Percentiles rank a stretch among this genome's conserved stretches.
These are phyloP conservation scores for Nephotettix cincticeps DNA, from an alignment of 1,140 invertebrate species.

Conservation along the genomic window DNA sequence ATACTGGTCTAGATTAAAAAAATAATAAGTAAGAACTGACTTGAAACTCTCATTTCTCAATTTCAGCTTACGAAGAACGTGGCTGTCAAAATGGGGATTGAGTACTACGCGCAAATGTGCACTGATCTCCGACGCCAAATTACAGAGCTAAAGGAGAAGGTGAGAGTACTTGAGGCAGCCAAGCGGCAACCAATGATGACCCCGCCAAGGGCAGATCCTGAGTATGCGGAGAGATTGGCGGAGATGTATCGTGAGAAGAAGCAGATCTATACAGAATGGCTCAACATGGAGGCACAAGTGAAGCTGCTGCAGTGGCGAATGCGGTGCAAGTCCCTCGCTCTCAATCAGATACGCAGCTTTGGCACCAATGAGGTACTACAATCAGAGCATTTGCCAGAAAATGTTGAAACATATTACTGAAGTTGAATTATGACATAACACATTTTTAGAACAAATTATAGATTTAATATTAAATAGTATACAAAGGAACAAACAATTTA, in stretches of 20 bases:
- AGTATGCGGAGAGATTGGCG: background rate
- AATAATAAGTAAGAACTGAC: no score
- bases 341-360: background rate
- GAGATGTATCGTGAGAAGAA: background rate
- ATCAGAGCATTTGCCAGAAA: no score
- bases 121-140: background rate
- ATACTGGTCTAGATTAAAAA: no score
- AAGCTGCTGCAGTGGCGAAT: constrained; percentile 14
- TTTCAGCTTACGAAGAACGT: background rate
- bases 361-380: no score
- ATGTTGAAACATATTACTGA: no score
- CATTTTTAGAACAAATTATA: no score
- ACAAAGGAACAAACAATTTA: no score
- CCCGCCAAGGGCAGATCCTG: background rate
- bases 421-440: no score
- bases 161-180: no score
- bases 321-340: background rate
- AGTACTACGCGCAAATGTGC: background rate
- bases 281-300: background rate
- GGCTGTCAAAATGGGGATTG: background rate
- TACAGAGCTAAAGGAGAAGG: no score
- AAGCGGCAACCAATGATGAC: background rate
- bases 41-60: no score
- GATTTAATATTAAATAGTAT: no score
- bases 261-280: constrained; percentile 42